Percentiles rank a stretch among this genome's conserved stretches.
Conservation (phyloP, 2,113 vertebrate genomes). For the Micromys minutus region DNA sequence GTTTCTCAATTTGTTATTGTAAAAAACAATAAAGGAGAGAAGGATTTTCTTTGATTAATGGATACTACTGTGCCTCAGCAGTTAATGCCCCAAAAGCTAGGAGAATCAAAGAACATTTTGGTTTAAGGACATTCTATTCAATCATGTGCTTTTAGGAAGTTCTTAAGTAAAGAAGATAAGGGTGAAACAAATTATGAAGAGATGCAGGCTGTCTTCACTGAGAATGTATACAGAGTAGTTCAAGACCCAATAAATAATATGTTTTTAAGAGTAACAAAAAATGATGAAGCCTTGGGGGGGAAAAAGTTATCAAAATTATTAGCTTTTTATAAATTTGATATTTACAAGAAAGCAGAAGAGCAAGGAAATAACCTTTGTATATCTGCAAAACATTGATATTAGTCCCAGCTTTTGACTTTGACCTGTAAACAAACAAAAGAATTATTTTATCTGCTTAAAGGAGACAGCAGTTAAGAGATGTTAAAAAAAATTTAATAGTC, state of each 20-base stretch:
- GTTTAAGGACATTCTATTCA: neutral
- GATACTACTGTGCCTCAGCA: neutral
- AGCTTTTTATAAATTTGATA: neutral
- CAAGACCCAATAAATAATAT: neutral
- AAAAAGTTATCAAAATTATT: neutral
- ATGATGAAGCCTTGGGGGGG: rapidly evolving
- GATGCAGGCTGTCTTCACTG: neutral
- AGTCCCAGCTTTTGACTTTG: neutral
- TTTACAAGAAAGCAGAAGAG: neutral
- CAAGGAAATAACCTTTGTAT: neutral
- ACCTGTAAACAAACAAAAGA: neutral
- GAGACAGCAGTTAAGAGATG: neutral
- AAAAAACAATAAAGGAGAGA: neutral
- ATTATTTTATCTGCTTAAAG: neutral
- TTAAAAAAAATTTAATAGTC: neutral
- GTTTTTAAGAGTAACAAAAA: neutral
- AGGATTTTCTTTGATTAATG: neutral
- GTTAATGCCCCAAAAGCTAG: neutral
- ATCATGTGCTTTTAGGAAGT: neutral
- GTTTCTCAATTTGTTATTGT: neutral
- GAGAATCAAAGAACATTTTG: neutral
- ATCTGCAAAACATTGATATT: neutral
- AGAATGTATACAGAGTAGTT: neutral
- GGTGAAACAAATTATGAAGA: neutral
- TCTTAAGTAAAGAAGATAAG: too few relatives aligned